Base-by-base conservation (phyloP, 2,797 vertebrate genomes). In the Phataginus tetradactyla region DNA sequence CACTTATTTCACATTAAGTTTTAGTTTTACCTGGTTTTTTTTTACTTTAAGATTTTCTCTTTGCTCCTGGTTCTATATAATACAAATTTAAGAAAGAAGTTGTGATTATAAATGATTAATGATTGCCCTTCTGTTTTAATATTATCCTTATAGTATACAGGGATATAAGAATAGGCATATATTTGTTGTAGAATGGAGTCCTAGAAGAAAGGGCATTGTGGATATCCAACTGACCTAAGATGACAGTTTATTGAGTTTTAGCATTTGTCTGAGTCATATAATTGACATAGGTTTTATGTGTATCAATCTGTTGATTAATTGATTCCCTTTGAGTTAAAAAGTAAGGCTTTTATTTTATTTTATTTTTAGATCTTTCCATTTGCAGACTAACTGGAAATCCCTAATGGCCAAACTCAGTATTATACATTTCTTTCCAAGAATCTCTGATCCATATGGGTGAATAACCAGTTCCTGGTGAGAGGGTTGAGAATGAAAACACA, bases 101-200 rank as follows among this genome's bases (percentile, higher is more conserved):
- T 96, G 94, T 96, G 93, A 96, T 91, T 81, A 97, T 97, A 91
- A 93, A 87, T 95, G 95, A 98, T 98, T 97, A 97, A 97, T 75
- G 91, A 96, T 97, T 84, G 66, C 75, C 93, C 81, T 97, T 96
- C 61, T 97, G 61, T 98, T 96, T 96, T 81, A 93, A 29, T 95
- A 93, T 78, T 92, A 6, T 90, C 51, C 34, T 59, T 21, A 7
- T 21, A n/a, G 45, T n/a, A 23, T 49, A 74, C 21, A 75, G 72
- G 42, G 20, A 21, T 51, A 23, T 53, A 53, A 49, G 51, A 18
- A n/a, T 75, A 75, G 45, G 45, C 17, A n/a, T 74, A 10, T 51
- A 63, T 75, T 89, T 88, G 27, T 94, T 97, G 66, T 89, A 34
- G 64, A 90, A 87, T 84, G 91, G 34, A 93, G 59, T 94, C 90